Evolutionary conservation across 2,113 vertebrate species (phyloP), one percentile per base, ranked within the genome.

Genomic region (Phainopepla nitens): DNA sequence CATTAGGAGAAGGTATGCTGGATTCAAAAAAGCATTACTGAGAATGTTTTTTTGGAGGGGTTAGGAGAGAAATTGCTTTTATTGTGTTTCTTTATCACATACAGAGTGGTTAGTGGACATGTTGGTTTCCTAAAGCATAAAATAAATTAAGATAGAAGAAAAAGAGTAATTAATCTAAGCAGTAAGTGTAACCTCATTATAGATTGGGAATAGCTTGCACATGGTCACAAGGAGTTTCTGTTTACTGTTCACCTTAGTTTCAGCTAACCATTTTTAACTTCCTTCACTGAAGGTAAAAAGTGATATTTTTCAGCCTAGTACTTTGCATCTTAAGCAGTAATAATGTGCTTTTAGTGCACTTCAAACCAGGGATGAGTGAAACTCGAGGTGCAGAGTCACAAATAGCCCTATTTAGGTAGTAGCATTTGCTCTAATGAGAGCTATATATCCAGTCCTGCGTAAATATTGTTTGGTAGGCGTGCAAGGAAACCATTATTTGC

Each of bases 1-100:
- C 98, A 98, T 98, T 98, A 98, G 98, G 94, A 96, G 92, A 97
- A 98, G 98, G 98, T 98, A 98, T 97, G 94, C 96, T 97, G 94
- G 97, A 98, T 98, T 98, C 96, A 98, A 97, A 98, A 98, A 97
- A 96, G 97, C 97, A 97, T 98, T 98, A 97, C 98, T 91, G 82
- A 96, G 96, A 97, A 97, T 83, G 87, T 41, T 95, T 97, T 97
- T 96, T 96, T 39, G 6, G 33, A 45, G 73, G 65, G 57, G 33
- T 86, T 96, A 93, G 69, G 76, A 96, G 92, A 98, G 97, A 97
- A 98, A 98, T 97, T 96, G 95, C 96, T 97, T 98, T 98, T 98
- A 98, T 97, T 98, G 93, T 98, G 95, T 98, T 98, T 97, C 97
- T 98, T 97, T 98, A 97, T 98, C 98, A 96, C 96, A 91, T 97